A percentile compares a stretch with the other conserved stretches of the same genome.
phyloP scores from a whole-genome alignment of 35 echinoderm and acorn worm species.

The Apostichopus parvimensis region DNA sequence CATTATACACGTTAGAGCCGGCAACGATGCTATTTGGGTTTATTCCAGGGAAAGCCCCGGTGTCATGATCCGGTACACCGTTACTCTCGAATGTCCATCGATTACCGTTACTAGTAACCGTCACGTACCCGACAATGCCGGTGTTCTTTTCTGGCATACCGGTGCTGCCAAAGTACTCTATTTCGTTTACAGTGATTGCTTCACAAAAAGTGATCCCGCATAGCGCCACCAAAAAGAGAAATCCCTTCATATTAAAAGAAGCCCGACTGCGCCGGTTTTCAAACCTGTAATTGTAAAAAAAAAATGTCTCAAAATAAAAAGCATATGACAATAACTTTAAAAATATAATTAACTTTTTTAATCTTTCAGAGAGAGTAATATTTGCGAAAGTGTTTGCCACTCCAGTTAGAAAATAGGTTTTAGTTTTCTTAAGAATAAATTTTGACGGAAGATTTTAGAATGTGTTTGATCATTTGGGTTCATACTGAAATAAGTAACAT shows the following conservation, averaged over 20 bases:
- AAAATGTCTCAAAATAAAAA: too few relatives aligned
- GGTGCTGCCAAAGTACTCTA: constrained; percentile 55
- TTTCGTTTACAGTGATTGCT: constrained; percentile 62
- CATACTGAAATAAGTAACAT: too few relatives aligned
- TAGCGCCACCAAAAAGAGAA: neutral
- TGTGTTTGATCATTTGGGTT: too few relatives aligned
- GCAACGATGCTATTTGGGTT: constrained; percentile 9
- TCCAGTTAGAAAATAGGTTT: too few relatives aligned
- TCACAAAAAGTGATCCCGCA: constrained; percentile 25
- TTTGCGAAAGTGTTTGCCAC: too few relatives aligned
- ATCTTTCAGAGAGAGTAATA: too few relatives aligned
- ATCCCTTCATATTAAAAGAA: neutral
- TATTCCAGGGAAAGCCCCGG: constrained; percentile 6
- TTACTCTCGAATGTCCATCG: constrained; percentile 60
- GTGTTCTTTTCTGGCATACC: constrained; percentile 66
- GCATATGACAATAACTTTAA: too few relatives aligned
- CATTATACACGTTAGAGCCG: neutral
- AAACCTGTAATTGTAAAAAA: neutral
- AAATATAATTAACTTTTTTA: too few relatives aligned
- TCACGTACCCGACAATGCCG: constrained; percentile 50
- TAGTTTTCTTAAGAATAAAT: too few relatives aligned
- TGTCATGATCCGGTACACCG: constrained; percentile 77
- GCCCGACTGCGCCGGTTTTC: neutral
- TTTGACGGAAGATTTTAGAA: too few relatives aligned
- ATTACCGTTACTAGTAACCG: constrained; percentile 25